Base-by-base conservation (phyloP, 2,888 invertebrate genomes). In the Melanophora roralis region DNA sequence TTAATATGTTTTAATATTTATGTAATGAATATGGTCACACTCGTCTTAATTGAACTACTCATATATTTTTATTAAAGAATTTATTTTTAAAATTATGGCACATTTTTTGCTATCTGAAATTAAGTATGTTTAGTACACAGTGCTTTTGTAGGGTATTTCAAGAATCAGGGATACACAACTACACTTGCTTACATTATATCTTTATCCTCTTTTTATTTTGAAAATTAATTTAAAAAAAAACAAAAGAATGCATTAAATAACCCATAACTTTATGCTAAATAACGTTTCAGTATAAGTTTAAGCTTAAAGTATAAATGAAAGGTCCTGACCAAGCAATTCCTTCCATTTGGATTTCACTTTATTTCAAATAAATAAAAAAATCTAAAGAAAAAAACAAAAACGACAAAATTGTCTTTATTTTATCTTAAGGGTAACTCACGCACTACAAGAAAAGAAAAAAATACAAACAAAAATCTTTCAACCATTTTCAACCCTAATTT, bases 361-460 rank as follows among this genome's bases (percentile, higher is more conserved):
- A 74, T 34, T 34, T 47, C 19, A 55, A 64, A 72, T 32, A 53
- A 40, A 19, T 11, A 38, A 57, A 14, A 8, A 14, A 1, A 27
- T 21, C 23, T 12, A n/a, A 45, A 19, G 14, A 36, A 14, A 40
- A 51, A 19, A 12, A 55, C 23, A 19, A 5, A 64, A 36, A 32
- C 27, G 32, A 38, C 47, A 65, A 69, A 69, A 53, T 64, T 64
- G 62, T 76, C 62, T 76, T 34, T 57, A 69, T 76, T 71, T 69
- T 34, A 14, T 68, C 55, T 75, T 64, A 62, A 73, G 72, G 80
- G 80, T 76, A 68, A 80, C 68, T 80, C 80, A 76, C 76, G 80
- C 76, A 80, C 64, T 76, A 64, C 47, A 55, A 9, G 1, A 14
- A 53, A 14, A 51, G n/a, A 67, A 34, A 16, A 62, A 55, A 47